A percentile compares a stretch with the other conserved stretches of the same genome.
Evolutionary conservation across 1,140 invertebrate genomes (phyloP).

Genomic region (Leptinotarsa texana): DNA sequence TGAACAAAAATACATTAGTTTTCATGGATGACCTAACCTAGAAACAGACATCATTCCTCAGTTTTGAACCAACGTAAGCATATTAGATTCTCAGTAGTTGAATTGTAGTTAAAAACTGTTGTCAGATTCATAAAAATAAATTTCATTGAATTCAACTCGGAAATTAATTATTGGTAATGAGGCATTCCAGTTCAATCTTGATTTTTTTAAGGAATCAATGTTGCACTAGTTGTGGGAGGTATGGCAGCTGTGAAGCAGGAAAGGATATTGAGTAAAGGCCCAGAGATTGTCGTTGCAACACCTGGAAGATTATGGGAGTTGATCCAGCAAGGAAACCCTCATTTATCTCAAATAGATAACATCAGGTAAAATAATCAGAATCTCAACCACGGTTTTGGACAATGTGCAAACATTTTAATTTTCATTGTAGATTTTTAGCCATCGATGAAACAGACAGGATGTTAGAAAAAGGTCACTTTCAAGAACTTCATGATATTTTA

Average conservation of each 20-base stretch:
- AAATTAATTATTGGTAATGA: too few species aligned
- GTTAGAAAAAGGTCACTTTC: slow-evolving; percentile 95
- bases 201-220: slow-evolving; percentile 57
- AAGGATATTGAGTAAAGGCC: slow-evolving; percentile 76
- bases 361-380: slow-evolving; percentile 62
- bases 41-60: too few species aligned
- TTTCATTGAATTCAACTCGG: too few species aligned
- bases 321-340: slow-evolving; percentile 74
- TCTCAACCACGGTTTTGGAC: background rate
- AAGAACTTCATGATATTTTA: slow-evolving; percentile 84
- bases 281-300: slow-evolving; percentile 94
- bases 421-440: slow-evolving; percentile 73
- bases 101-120: background rate
- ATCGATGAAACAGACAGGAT: slow-evolving; percentile 99
- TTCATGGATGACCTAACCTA: too few species aligned
- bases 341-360: slow-evolving; percentile 71
- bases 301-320: slow-evolving; percentile 96
- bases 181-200: too few species aligned
- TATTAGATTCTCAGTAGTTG: too few species aligned
- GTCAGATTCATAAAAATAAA: slow-evolving; percentile 18
- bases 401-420: slow-evolving; percentile 13
- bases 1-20: too few species aligned
- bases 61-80: too few species aligned
- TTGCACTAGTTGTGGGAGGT: slow-evolving; percentile 86
- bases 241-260: slow-evolving; percentile 91